phyloP scores from a whole-genome alignment of 2,888 invertebrate species.

The Tuta absoluta region DNA sequence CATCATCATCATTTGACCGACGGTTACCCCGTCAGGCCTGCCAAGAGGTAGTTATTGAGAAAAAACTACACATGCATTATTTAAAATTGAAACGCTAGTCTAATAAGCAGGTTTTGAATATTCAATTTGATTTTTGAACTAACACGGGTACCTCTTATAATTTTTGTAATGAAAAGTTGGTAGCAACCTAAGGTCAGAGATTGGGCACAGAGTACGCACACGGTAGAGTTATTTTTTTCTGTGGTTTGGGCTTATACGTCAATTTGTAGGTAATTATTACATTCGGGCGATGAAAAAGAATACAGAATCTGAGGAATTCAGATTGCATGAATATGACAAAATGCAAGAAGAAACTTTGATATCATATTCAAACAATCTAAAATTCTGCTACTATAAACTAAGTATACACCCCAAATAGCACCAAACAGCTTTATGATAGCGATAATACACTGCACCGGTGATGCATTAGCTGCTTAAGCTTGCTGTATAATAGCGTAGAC shows the following conservation, averaged over 20 bases:
- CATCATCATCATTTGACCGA: slow-evolving; percentile 75
- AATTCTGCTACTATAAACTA: too few species aligned
- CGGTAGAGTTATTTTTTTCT: too few species aligned
- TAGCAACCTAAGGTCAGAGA: background rate
- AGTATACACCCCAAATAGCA: too few species aligned
- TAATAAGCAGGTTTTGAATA: slow-evolving; percentile 44
- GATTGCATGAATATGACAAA: background rate
- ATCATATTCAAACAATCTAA: background rate
- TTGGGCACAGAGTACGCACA: too few species aligned
- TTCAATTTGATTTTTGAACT: slow-evolving; percentile 25
- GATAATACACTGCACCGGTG: too few species aligned
- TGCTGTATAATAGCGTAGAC: too few species aligned
- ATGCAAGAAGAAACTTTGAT: background rate
- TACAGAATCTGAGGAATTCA: background rate
- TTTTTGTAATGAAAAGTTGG: slow-evolving; percentile 1
- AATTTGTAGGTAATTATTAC: too few species aligned
- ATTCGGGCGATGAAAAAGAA: too few species aligned
- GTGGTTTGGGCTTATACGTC: too few species aligned
- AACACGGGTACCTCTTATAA: background rate
- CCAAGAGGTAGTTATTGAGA: slow-evolving; percentile 59
- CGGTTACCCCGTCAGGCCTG: slow-evolving; percentile 64
- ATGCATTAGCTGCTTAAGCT: too few species aligned
- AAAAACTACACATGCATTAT: slow-evolving; percentile 42
- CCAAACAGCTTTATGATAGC: too few species aligned
- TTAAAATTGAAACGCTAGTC: slow-evolving; percentile 49